phyloP scores from a whole-genome alignment of 2,888 invertebrate species.

The Eupithecia vulgata region DNA sequence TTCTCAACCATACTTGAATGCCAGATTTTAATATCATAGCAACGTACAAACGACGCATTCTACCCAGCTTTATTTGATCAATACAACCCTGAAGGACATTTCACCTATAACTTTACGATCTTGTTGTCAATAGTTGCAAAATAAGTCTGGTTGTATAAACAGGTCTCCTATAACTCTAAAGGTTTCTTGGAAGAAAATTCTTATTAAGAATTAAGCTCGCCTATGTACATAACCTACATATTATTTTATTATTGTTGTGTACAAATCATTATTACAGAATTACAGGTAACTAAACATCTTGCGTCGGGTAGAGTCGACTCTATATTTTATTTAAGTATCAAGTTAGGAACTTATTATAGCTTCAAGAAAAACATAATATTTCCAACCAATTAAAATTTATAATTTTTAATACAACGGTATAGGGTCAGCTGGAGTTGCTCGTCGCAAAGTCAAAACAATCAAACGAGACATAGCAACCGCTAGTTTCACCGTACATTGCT shows the following conservation, averaged over 20 bases:
- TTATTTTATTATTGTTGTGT: too few relatives aligned
- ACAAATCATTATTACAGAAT: too few relatives aligned
- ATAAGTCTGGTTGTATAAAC: background rate
- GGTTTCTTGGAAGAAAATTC: too few relatives aligned
- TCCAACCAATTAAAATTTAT: background rate
- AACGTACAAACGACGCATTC: background rate
- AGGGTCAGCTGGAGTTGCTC: conserved; percentile 72
- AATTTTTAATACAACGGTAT: conserved; percentile 68
- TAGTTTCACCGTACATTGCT: conserved; percentile 85
- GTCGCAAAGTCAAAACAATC: conserved; percentile 63
- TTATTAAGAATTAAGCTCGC: too few relatives aligned
- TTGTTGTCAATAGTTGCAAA: conserved; percentile 12
- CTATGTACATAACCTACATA: too few relatives aligned
- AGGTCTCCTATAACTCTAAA: too few relatives aligned
- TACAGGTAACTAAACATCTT: background rate
- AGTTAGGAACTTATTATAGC: background rate
- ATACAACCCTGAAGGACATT: conserved; percentile 2
- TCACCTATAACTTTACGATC: too few relatives aligned
- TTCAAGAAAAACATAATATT: background rate
- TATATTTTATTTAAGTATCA: too few relatives aligned
- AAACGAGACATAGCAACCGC: conserved; percentile 68
- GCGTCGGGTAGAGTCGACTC: background rate
- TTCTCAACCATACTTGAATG: conserved; percentile 61
- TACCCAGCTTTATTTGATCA: conserved; percentile 22
- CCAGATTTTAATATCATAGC: background rate